Conservation (phyloP, 2,113 vertebrate species). For the Chaetops frenatus region DNA sequence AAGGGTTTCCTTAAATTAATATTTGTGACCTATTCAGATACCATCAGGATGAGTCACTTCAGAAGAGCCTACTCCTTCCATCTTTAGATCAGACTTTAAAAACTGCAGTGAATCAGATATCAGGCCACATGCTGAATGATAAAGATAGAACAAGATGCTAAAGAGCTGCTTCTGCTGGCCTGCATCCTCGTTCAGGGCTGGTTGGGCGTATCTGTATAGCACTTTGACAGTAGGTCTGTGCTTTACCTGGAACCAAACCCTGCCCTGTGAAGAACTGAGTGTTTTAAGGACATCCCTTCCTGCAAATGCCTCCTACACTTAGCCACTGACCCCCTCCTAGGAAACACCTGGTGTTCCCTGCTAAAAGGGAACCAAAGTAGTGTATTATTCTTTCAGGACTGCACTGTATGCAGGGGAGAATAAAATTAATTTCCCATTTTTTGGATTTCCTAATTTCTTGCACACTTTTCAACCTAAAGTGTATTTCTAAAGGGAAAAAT, state of each 20-base stretch:
- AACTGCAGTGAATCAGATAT: background rate
- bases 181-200: rapidly evolving
- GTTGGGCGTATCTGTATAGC: rapidly evolving
- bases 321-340: rapidly evolving
- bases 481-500: background rate
- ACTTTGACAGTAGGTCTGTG: rapidly evolving
- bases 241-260: rapidly evolving
- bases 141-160: background rate
- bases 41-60: background rate
- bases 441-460: background rate
- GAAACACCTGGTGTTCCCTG: rapidly evolving
- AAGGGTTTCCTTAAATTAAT: background rate
- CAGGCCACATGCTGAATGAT: background rate
- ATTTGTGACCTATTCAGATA: background rate
- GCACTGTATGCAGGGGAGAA: rapidly evolving
- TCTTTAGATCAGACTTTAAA: background rate
- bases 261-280: rapidly evolving
- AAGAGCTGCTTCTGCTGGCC: background rate
- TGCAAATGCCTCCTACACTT: background rate
- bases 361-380: background rate
- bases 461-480: background rate
- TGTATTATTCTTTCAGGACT: background rate
- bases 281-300: rapidly evolving
- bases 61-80: background rate
- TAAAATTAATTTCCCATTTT: background rate